Base-by-base conservation (phyloP, 2,888 invertebrate species). In the Druceiella hillmani region DNA sequence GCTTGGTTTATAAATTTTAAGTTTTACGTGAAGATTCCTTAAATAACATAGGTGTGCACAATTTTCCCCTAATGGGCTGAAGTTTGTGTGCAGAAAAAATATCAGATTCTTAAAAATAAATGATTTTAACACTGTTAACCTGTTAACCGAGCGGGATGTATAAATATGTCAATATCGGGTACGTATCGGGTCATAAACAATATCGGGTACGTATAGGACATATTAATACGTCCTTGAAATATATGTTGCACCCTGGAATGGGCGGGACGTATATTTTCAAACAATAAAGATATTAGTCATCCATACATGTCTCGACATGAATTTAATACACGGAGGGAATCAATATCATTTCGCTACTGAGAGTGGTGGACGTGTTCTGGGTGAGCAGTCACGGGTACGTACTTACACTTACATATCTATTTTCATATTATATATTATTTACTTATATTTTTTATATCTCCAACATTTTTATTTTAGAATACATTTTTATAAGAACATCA, bases 221-320 rank as follows among this genome's bases (percentile, higher is more conserved):
- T 36, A 32, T 38, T 36, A 40, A 40, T 36, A 40, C 28, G 40
- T 36, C 30, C 30, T 35, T 22, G 13, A 38, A 35, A 36, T 27
- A 20, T 35, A 40, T 26, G 28, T 31, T 41, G 38, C 26, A 28
- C 41, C 35, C 39, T 34, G 39, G 39, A 44, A 43, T 40, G 35
- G 37, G 37, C 27, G 37, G 39, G 34, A 43, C 28, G 35, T 42
- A 44, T 43, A 39, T 44, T 43, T 44, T 14, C 38, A 41, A 41
- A 22, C 41, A 5, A 43, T 32, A 29, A 38, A 17, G 33, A 26
- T 43, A 43, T 38, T 43, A 42, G 43, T 43, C 33, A 43, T 43
- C 38, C 36, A 33, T 22, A 36, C 30, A n/a, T n/a, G n/a, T n/a
- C n/a, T n/a, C n/a, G n/a, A n/a, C n/a, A n/a, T n/a, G n/a, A n/a